These are phyloP conservation scores for Aplochiton taeniatus DNA, from an alignment of 2,797 vertebrate genomes.

Conservation along the genomic window DNA sequence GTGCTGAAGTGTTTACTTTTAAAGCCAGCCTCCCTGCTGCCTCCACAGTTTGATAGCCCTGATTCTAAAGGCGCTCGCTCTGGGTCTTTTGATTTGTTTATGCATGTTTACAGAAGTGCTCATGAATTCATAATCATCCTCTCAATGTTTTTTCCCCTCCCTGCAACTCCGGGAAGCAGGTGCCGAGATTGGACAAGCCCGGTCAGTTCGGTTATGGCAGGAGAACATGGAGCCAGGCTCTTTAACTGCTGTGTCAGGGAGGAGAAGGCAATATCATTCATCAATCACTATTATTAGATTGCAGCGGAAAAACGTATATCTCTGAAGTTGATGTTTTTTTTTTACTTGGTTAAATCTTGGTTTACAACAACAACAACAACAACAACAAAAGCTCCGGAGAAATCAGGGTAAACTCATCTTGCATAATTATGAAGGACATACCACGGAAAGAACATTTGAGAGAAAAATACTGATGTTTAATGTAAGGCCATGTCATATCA, in stretches of 20 bases:
- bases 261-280: too few species aligned
- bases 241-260: conserved; percentile 51
- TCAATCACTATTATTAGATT: conserved; percentile 11
- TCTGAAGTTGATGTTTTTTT: too few species aligned
- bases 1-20: conserved; percentile 60
- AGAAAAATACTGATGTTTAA: too few species aligned
- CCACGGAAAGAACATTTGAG: too few species aligned
- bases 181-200: conserved; percentile 49
- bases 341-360: too few species aligned
- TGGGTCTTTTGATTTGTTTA: conserved; percentile 56
- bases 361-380: too few species aligned
- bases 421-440: too few species aligned
- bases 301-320: too few species aligned
- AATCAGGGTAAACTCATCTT: too few species aligned
- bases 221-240: conserved; percentile 57
- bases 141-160: conserved; percentile 25
- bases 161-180: conserved; percentile 40
- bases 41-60: conserved; percentile 34
- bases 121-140: conserved; percentile 62
- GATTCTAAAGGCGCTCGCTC: conserved; percentile 26
- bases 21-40: conserved; percentile 31
- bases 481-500: too few species aligned
- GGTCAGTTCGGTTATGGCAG: conserved; percentile 39
- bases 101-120: conserved; percentile 58
- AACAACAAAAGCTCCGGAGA: too few species aligned